Evolutionary conservation across 2,797 vertebrate species (phyloP), one percentile per base, ranked within the genome.

Genomic region (Loriculus beryllinus): DNA sequence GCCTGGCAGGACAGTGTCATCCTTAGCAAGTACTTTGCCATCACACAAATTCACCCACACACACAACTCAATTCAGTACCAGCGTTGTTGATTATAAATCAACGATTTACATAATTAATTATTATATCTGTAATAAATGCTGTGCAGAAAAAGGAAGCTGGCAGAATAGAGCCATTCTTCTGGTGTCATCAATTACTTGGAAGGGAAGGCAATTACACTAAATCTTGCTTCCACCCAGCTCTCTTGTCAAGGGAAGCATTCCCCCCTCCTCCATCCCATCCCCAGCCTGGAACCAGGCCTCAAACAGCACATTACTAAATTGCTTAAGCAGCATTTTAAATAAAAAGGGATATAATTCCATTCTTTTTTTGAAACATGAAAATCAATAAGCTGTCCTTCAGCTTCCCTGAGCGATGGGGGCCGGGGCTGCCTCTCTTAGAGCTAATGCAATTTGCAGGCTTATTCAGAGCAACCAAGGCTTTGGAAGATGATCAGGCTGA

Each of bases 321-420:
- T 97, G 97, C 97, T 97, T 97, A 95, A 96, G 94, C 97, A 96
- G 97, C 96, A 60, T 96, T 97, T 97, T 98, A 95, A 98, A 97
- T 96, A 97, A 97, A 97, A 97, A 96, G 93, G 95, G 93, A 94
- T 92, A 97, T 97, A 96, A 97, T 98, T 98, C 97, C 96, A 97
- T 98, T 97, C 97, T 94, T 97, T 56, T 16, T 35, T 35, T 95
- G 86, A 97, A 96, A 97, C 89, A 84, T 96, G 97, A 93, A 97
- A 97, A 98, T 98, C 98, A 97, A 98, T 98, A 97, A 74, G 22
- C 95, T 88, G 97, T 96, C 96, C 97, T 97, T 97, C 97, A 97
- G 97, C 96, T 42, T 89, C 95, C 81, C 87, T 91, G 97, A 97
- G 80, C 81, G 97, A 98, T 96, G 70, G 94, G 93, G 94, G 93